Base-by-base conservation (phyloP, 2,113 vertebrate species). In the Synodontis membranacea region DNA sequence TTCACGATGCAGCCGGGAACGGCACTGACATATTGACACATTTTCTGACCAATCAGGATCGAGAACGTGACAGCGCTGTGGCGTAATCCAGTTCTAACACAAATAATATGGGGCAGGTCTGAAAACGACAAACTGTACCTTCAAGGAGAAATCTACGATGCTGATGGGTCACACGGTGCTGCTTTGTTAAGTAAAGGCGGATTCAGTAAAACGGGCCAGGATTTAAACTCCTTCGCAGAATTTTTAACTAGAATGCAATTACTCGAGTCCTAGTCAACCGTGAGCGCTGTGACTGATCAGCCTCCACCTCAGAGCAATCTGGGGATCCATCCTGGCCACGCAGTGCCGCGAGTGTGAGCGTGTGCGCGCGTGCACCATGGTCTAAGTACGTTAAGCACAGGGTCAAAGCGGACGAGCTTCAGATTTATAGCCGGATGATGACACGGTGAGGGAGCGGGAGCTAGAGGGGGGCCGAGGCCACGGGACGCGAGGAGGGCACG, bases 381-480 rank as follows among this genome's bases (percentile, higher is more conserved):
- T 74, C 15, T 46, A 52, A 58, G 83, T 80, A n/a, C 54, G 39
- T 74, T 82, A 56, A 80, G 62, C 48, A 39, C 34, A 21, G 79
- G 78, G 78, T 82, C 85, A 34, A 58, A 44, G 62, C 11, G 79
- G 85, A 86, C 64, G 8, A 28, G 85, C 64, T 58, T 19, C 79
- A 46, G 85, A 82, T 86, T 81, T 80, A 81, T 81, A 68, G 62
- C 19, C 12, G 62, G 79, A 86, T 86, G 85, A 86, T 82, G 85
- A 80, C 60, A 54, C 23, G 2, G 85, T 44, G 68, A 72, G 34
- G 68, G 80, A 14, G 62, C 15, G 31, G 85, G 48, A 14, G 54
- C 23, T 1, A 28, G 21, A 81, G 78, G 84, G 84, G 83, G 17
- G 34, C 25, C 8, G 23, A 54, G 44, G 84, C 75, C 42, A 34